These are phyloP conservation scores for Odontomachus brunneus DNA, from an alignment of 1,140 invertebrate species.

Conservation along the genomic window DNA sequence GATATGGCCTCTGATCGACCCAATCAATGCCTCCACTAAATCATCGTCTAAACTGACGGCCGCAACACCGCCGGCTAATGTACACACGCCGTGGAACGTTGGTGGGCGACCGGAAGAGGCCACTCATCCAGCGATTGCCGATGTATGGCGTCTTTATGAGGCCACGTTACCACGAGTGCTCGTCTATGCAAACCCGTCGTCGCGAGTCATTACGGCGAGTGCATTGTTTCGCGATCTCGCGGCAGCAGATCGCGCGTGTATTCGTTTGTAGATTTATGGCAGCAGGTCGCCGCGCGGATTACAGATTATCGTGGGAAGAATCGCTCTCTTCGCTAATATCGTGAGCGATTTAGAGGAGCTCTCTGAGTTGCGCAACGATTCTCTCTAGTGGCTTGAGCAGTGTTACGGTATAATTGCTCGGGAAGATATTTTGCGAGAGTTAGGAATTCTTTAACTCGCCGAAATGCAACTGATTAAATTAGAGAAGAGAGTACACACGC, in stretches of 20 bases:
- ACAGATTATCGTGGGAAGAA: neutral
- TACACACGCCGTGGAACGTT: conserved; percentile 71
- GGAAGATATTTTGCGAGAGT: neutral
- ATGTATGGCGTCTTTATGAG: conserved; percentile 84
- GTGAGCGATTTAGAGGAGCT: too few species aligned
- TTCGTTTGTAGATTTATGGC: too few species aligned
- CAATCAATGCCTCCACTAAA: conserved; percentile 86
- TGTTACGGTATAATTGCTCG: too few species aligned
- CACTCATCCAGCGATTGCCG: conserved; percentile 84
- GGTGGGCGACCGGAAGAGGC: conserved; percentile 84
- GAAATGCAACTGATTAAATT: conserved; percentile 1
- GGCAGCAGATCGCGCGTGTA: neutral
- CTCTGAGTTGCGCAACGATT: too few species aligned
- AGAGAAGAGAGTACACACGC: neutral
- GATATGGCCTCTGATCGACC: conserved; percentile 85
- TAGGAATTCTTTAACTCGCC: neutral
- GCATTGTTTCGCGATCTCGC: neutral
- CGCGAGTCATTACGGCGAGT: conserved; percentile 13
- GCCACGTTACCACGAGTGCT: conserved; percentile 69
- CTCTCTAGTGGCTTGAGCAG: too few species aligned
- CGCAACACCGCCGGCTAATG: conserved; percentile 80
- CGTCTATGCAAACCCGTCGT: conserved; percentile 65
- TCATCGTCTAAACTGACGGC: conserved; percentile 85
- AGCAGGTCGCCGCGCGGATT: neutral
- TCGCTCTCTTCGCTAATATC: too few species aligned